Conservation (phyloP, 2,113 vertebrate genomes). For the Centropus unirufus region DNA sequence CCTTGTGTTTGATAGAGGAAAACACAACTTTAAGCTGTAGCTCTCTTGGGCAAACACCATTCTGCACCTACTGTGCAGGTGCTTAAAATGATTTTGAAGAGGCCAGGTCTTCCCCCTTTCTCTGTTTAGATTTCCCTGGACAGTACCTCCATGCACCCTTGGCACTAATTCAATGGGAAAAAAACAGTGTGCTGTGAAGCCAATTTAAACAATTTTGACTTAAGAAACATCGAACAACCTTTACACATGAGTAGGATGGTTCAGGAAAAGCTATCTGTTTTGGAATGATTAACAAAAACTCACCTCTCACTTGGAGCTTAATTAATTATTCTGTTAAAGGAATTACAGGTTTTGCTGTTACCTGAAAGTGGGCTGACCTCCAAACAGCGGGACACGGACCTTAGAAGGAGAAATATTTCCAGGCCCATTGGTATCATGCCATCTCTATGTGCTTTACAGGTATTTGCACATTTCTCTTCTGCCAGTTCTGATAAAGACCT, state of each 20-base stretch:
- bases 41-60: neutral
- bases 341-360: neutral
- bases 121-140: conserved; percentile 17
- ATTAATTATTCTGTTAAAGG: conserved; percentile 19
- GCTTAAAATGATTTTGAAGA: neutral
- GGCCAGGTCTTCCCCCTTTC: neutral
- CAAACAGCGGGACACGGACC: neutral
- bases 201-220: conserved; percentile 26
- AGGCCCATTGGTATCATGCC: neutral
- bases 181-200: neutral
- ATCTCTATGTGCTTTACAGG: neutral
- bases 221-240: neutral
- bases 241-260: neutral
- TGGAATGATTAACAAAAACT: conserved; percentile 14
- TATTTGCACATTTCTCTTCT: conserved; percentile 12
- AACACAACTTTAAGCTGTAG: neutral
- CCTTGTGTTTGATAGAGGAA: neutral
- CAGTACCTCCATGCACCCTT: neutral
- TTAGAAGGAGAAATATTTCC: conserved; percentile 11
- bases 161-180: neutral
- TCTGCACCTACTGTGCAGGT: neutral
- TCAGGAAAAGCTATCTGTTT: neutral
- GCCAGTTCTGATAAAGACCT: neutral
- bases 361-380: neutral
- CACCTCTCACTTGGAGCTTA: neutral